Base-by-base conservation (phyloP, 1,140 invertebrate species). In the Patella vulgata region DNA sequence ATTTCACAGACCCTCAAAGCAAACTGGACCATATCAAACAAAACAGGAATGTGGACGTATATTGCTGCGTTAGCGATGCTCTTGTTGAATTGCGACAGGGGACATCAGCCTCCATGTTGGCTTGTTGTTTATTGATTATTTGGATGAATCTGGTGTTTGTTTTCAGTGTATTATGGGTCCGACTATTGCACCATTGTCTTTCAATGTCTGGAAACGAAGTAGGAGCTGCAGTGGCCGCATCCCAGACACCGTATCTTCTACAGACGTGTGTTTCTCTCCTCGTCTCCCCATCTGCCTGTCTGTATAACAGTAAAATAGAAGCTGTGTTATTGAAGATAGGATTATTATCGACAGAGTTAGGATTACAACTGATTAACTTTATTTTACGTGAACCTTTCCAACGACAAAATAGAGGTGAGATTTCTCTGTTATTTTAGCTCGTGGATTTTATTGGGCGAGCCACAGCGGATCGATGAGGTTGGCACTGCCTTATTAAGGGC, bases 231-330 rank as follows among this genome's bases (percentile, higher is more conserved):
- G 70, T 73, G 19, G 79, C 88, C 12, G 90, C 91, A 8, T 88
- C 90, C 17, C 83, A 86, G 2, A 89, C 89, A 33, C 87, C 88
- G 2, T 88, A 89, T 52, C 86, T 93, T 6, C 81, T 93, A 2
- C 88, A 89, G 74, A 89, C 91, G 1, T 92, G 90, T 70, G 91
- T 91, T 68, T 90, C 90, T 19, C 85, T 93, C 25, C 80, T 94
- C 3, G 83, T 93, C 33, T 88, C 91, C 11, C 90, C 91, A 63
- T 87, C 87, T 85, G 60, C 88, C 28, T 75, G 71, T 51, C 67
- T 82, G 3, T 85, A 84, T 53, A 66, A 75, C 3, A 66, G 78
- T 19, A 81, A 84, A 55, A 80, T 85, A 33, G 82, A 85, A 55
- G 68, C 78, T 8, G 83, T 86, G 6, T 61, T 86, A 8, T 77